Evolutionary conservation across 2,888 invertebrate genomes (phyloP), one percentile per base, ranked within the genome.

Genomic region (Conchocele bisecta): DNA sequence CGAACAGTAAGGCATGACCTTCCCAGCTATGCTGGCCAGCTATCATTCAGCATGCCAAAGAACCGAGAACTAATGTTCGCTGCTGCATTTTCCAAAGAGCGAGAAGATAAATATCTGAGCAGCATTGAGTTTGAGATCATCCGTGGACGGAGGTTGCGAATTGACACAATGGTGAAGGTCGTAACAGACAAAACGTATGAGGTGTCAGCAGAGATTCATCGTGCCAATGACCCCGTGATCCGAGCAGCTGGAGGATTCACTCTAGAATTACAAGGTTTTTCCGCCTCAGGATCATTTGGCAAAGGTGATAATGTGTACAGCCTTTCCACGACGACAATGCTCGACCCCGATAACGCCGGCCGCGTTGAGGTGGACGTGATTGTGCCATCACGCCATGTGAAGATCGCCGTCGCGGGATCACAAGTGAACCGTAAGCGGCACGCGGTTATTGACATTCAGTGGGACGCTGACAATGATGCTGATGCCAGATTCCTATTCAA

Each of bases 391-490:
- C 64, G 83, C 0, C 67, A 71, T n/a, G 71, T 83, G 7, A 74
- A 50, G 3, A 15, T 76, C 4, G 63, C 73, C 7, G n/a, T 68
- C 7, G 77, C 63, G 39, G 63, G 61, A 3, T 64, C 68, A 4
- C 29, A 29, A 15, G 51, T 71, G 3, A 39, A 63, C n/a, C 59
- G 69, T 31, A 31, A 69, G 39, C 77, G 66, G 28, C 68, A 59
- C 9, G 70, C 64, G 3, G 60, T 75, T 20, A 33, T 83, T 24
- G 79, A 82, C 48, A 58, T 83, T 15, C 74, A 80, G 24, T 86
- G 84, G 86, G 81, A 86, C 69, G 85, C 81, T 13, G 79, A 82
- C 24, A 75, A 71, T 6, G 69, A 79, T 41, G 44, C 59, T 41
- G 79, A 77, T 54, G 73, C 69, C 11, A 70, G 80, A 35, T 75